Percentiles rank a stretch among this genome's conserved stretches.
Conservation (phyloP, 2,797 vertebrate genomes). For the Crenuchus spilurus region DNA sequence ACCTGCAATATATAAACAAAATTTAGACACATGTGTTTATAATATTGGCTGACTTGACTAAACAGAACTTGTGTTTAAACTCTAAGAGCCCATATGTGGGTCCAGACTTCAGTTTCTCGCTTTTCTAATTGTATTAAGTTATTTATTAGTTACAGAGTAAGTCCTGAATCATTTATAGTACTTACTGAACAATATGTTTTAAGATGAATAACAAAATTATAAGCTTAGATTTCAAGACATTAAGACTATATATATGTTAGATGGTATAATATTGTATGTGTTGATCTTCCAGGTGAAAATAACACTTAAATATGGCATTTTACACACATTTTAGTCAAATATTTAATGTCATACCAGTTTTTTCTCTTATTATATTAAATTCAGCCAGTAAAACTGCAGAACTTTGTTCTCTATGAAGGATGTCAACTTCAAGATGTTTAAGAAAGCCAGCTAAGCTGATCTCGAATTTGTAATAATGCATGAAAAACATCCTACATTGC, state of each 20-base stretch:
- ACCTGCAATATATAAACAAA: not conserved
- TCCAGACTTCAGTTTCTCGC: not conserved
- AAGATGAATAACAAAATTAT: not conserved
- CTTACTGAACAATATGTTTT: not conserved
- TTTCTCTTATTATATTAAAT: too few relatives aligned
- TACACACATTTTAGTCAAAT: too few relatives aligned
- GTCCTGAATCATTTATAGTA: not conserved
- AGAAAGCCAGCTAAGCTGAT: not conserved
- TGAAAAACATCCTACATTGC: not conserved
- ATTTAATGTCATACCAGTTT: too few relatives aligned
- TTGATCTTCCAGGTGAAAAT: too few relatives aligned
- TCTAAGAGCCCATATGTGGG: not conserved
- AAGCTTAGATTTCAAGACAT: not conserved
- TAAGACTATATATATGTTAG: too few relatives aligned
- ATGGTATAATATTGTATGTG: too few relatives aligned
- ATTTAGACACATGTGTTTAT: not conserved
- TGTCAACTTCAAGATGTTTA: not conserved
- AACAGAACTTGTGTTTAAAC: too few relatives aligned
- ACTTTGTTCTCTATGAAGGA: too few relatives aligned
- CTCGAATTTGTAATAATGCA: not conserved
- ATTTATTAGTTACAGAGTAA: not conserved
- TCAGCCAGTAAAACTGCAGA: too few relatives aligned
- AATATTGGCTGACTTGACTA: too few relatives aligned
- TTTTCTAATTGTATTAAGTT: too few relatives aligned
- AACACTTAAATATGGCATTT: too few relatives aligned